A percentile compares a stretch with the other conserved stretches of the same genome.
Evolutionary conservation across 1,140 invertebrate genomes (phyloP).

Genomic region (Zaprionus tsacasi): DNA sequence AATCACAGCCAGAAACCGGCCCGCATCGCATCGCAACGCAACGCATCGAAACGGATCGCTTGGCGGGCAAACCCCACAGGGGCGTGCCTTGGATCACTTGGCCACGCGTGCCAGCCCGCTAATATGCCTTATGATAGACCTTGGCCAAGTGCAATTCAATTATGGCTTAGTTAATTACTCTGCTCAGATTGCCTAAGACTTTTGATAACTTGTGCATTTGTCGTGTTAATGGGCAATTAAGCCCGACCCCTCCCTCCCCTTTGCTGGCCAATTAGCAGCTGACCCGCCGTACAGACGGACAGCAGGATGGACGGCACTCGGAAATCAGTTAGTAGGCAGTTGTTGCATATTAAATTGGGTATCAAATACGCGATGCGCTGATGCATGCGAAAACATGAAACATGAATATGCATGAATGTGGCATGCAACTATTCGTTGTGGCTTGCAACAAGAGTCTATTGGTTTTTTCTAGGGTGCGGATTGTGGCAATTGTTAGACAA

Average conservation of each 20-base stretch:
- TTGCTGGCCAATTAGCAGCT: conserved; percentile 58
- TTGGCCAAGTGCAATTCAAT: conserved; percentile 72
- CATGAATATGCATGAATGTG: conserved; percentile 3
- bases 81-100: conserved; percentile 43
- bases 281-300: not conserved
- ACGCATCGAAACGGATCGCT: conserved; percentile 15
- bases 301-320: not conserved
- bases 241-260: conserved; percentile 7
- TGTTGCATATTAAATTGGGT: conserved; percentile 15
- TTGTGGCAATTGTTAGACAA: not conserved
- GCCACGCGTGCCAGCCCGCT: conserved; percentile 50
- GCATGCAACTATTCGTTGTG: not conserved
- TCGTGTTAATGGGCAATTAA: conserved; percentile 79
- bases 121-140: conserved; percentile 25
- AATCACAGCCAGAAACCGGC: conserved; percentile 31
- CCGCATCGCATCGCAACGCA: conserved; percentile 30
- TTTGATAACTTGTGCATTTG: conserved; percentile 39
- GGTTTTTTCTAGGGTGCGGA: too few relatives aligned
- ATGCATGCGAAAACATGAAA: not conserved
- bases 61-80: conserved; percentile 44
- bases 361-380: not conserved
- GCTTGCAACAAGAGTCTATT: not conserved
- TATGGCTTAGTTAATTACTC: conserved; percentile 72
- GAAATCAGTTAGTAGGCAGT: conserved; percentile 12
- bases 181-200: conserved; percentile 70